Conservation (phyloP, 1,140 invertebrate species). For the Araneus ventricosus region DNA sequence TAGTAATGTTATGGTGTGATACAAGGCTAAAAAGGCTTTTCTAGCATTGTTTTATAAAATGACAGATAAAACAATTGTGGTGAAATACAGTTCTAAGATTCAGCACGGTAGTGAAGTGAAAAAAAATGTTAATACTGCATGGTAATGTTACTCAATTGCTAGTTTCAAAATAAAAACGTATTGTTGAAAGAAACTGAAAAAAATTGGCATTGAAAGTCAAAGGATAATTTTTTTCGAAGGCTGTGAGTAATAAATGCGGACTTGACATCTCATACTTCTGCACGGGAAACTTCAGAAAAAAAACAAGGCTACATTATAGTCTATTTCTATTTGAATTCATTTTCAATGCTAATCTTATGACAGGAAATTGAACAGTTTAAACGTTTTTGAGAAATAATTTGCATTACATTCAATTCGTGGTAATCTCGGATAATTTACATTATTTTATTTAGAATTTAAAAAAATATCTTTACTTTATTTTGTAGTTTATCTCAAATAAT, state of each 20-base stretch:
- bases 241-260: background rate
- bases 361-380: too few relatives aligned
- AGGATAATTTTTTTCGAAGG: background rate
- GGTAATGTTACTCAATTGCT: background rate
- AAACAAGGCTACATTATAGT: too few relatives aligned
- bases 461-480: too few relatives aligned
- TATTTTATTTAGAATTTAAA: too few relatives aligned
- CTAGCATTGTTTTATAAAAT: conserved; percentile 3
- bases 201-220: background rate
- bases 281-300: background rate
- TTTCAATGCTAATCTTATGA: too few relatives aligned
- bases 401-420: too few relatives aligned
- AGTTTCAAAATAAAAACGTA: background rate
- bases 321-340: too few relatives aligned
- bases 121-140: conserved; percentile 3
- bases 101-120: background rate
- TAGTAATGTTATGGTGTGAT: background rate
- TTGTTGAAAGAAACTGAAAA: background rate
- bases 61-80: conserved; percentile 1
- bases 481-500: too few relatives aligned
- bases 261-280: background rate
- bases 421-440: too few relatives aligned
- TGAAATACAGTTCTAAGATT: background rate
- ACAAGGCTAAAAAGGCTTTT: background rate
- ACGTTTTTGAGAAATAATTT: too few relatives aligned